phyloP scores from a whole-genome alignment of 2,113 vertebrate genomes.

The Siniperca knerii region DNA sequence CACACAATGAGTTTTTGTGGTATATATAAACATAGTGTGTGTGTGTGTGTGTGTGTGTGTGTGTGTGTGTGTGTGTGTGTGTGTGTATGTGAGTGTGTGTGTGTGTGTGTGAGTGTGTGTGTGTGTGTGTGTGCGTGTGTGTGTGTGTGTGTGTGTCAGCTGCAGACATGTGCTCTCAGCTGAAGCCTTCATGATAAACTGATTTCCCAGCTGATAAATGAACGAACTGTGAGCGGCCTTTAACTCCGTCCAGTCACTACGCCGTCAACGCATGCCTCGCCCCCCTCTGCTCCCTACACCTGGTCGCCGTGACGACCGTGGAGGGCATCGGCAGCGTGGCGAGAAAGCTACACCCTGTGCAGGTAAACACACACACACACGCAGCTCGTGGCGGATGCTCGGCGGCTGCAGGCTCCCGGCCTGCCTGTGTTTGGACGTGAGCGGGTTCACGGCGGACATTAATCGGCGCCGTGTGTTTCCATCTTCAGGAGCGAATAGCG shows the following conservation, averaged over 20 bases:
- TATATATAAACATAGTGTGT: too few species aligned
- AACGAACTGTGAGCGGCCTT: constrained; percentile 64
- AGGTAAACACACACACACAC: constrained; percentile 79
- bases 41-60: neutral
- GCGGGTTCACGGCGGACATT: too few species aligned
- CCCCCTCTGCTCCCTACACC: constrained; percentile 92
- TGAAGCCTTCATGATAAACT: neutral
- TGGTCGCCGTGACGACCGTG: constrained; percentile 92
- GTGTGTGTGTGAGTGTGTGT: too few species aligned
- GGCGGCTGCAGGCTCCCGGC: too few species aligned
- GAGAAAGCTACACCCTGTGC: constrained; percentile 91
- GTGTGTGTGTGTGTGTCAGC: neutral
- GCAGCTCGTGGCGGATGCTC: neutral
- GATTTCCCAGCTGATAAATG: constrained; percentile 5
- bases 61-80: too few species aligned
- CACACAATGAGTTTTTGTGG: too few species aligned
- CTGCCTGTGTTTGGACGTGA: too few species aligned
- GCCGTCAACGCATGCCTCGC: constrained; percentile 93
- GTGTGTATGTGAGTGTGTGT: too few species aligned
- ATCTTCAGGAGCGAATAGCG: constrained; percentile 91
- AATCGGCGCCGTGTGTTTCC: too few species aligned
- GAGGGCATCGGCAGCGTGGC: constrained; percentile 95
- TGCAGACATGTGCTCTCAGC: constrained; percentile 39
- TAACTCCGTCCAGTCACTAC: constrained; percentile 86
- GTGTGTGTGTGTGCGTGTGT: too few species aligned